Evolutionary conservation across 2,888 invertebrate genomes (phyloP).

Genomic region (Cerceris rybyensis): DNA sequence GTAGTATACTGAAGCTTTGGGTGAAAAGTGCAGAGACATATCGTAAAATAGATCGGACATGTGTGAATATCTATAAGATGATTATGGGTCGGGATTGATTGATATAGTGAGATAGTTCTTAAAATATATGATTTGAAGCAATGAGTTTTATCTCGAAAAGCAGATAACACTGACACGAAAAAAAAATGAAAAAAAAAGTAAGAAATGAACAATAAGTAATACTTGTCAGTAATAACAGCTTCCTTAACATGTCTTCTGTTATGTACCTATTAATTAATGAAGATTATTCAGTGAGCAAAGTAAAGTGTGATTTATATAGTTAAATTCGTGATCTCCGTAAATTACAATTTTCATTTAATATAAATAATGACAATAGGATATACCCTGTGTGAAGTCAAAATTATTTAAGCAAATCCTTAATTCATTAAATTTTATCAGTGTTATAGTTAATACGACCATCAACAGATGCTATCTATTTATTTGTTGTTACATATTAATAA

Average conservation of each 20-base stretch:
- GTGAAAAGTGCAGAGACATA: constrained; percentile 67
- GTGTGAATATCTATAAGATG: constrained; percentile 64
- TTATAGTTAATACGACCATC: constrained; percentile 78
- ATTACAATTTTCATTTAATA: constrained; percentile 59
- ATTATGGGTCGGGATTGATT: constrained; percentile 51
- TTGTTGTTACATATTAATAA: constrained; percentile 80
- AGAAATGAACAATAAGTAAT: constrained; percentile 61
- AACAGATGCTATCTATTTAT: constrained; percentile 80
- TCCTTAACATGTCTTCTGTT: constrained; percentile 77
- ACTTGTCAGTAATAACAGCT: constrained; percentile 72
- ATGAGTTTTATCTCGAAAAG: constrained; percentile 50
- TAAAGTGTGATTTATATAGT: constrained; percentile 70
- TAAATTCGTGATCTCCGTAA: constrained; percentile 61
- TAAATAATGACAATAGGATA: constrained; percentile 54
- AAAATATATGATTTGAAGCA: constrained; percentile 58
- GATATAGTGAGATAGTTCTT: constrained; percentile 54
- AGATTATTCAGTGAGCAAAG: constrained; percentile 72
- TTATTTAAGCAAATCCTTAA: constrained; percentile 61
- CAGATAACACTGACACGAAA: constrained; percentile 40
- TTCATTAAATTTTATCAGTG: constrained; percentile 74
- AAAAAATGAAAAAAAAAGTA: constrained; percentile 36
- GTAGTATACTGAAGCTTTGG: constrained; percentile 67
- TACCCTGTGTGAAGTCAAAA: constrained; percentile 45
- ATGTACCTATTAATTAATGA: constrained; percentile 75
- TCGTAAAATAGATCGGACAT: constrained; percentile 62